Conservation (phyloP, 1,140 invertebrate genomes). For the Drosophila bocki region DNA sequence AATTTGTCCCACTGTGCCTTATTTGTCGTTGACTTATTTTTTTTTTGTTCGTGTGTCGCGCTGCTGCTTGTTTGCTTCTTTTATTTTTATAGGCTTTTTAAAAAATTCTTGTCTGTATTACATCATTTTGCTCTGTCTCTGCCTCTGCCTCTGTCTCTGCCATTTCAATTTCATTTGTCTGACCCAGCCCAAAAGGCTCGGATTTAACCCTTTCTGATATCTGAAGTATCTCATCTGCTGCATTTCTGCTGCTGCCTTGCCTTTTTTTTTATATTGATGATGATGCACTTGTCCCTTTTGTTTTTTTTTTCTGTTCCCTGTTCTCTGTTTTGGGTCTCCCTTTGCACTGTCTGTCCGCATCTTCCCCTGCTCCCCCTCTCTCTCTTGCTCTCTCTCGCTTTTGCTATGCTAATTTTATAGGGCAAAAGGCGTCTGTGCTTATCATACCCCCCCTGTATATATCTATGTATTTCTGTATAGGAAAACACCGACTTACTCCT, state of each 20-base stretch:
- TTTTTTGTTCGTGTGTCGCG: neutral
- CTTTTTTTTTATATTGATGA: constrained; percentile 17
- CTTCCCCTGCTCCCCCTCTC: neutral
- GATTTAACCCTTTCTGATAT: constrained; percentile 27
- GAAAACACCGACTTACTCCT: constrained; percentile 1
- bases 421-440: constrained; percentile 51
- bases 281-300: constrained; percentile 47
- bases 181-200: constrained; percentile 13
- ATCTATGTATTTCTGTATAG: constrained; percentile 16
- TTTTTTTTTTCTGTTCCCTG: constrained; percentile 4
- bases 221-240: constrained; percentile 29
- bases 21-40: constrained; percentile 18
- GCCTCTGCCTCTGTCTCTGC: neutral
- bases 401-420: constrained; percentile 67
- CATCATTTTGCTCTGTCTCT: constrained; percentile 33
- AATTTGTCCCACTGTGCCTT: constrained; percentile 26
- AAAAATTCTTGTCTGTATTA: constrained; percentile 53
- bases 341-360: constrained; percentile 43
- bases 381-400: constrained; percentile 12
- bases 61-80: constrained; percentile 12
- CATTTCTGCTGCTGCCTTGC: constrained; percentile 10
- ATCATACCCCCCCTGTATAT: constrained; percentile 7
- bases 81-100: constrained; percentile 50
- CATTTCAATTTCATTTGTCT: constrained; percentile 31
- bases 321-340: constrained; percentile 22